Conservation (phyloP, 2,888 invertebrate species). For the Drosophila gaucha region DNA sequence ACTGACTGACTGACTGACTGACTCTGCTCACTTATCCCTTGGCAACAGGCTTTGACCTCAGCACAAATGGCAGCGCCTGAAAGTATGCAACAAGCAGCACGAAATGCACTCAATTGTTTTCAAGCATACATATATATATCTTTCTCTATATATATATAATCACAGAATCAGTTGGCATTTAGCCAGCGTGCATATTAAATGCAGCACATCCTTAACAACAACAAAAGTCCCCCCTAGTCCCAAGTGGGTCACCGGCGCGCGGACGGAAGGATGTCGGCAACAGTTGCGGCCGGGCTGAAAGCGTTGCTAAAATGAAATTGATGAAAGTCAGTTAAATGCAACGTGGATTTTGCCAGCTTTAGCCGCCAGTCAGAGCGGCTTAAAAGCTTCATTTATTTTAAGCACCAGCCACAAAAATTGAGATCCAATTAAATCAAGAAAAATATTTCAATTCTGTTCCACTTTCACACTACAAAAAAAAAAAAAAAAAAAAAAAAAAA, state of each 20-base stretch:
- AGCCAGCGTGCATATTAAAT: slow-evolving; percentile 65
- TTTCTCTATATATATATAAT: slow-evolving; percentile 5
- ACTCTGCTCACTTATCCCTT: slow-evolving; percentile 32
- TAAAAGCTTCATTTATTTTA: slow-evolving; percentile 10
- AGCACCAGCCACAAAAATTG: not conserved
- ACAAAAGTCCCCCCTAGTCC: slow-evolving; percentile 8
- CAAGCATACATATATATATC: slow-evolving; percentile 1
- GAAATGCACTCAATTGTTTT: slow-evolving; percentile 66
- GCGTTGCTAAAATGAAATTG: slow-evolving; percentile 28
- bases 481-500: not conserved
- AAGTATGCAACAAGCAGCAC: slow-evolving; percentile 67
- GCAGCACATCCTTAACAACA: slow-evolving; percentile 25
- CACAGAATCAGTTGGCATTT: slow-evolving; percentile 63
- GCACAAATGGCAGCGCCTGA: slow-evolving; percentile 38
- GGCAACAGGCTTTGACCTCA: slow-evolving; percentile 33
- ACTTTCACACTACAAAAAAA: not conserved
- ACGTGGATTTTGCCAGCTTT: slow-evolving; percentile 1
- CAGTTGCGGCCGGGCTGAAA: slow-evolving; percentile 15
- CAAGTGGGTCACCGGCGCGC: slow-evolving; percentile 42
- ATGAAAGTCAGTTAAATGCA: slow-evolving; percentile 39
- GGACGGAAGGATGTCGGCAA: slow-evolving; percentile 37
- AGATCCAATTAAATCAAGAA: slow-evolving; percentile 6
- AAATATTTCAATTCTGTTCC: not conserved
- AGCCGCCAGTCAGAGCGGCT: slow-evolving; percentile 1
- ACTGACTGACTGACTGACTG: slow-evolving; percentile 33